phyloP scores from a whole-genome alignment of 2,797 vertebrate species.

The Pseudomugil tenellus region DNA sequence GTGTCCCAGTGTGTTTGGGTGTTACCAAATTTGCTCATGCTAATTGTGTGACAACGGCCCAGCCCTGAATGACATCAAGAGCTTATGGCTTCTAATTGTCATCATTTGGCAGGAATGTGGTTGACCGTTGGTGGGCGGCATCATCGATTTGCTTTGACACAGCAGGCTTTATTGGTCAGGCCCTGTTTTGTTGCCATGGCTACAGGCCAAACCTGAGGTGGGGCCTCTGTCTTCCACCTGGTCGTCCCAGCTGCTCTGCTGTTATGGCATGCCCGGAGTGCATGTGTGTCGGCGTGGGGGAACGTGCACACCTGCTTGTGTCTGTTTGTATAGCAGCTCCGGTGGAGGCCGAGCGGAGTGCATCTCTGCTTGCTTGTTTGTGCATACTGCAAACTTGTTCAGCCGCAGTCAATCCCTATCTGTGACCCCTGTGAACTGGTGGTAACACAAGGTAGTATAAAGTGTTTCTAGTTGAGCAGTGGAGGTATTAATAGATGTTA shows the following conservation, averaged over 20 bases:
- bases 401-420: conserved; percentile 11
- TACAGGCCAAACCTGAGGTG: conserved; percentile 64
- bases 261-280: conserved; percentile 42
- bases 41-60: conserved; percentile 35
- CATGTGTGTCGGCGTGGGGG: conserved; percentile 17
- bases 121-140: conserved; percentile 61
- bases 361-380: conserved; percentile 23
- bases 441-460: conserved; percentile 50
- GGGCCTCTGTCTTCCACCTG: conserved; percentile 70
- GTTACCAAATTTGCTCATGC: conserved; percentile 34
- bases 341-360: conserved; percentile 15
- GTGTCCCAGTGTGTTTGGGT: conserved; percentile 30
- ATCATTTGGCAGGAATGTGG: conserved; percentile 60
- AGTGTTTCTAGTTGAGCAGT: conserved; percentile 35
- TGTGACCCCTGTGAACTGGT: conserved; percentile 41
- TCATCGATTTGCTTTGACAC: conserved; percentile 56
- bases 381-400: conserved; percentile 20
- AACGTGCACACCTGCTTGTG: conserved; percentile 10
- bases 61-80: conserved; percentile 24
- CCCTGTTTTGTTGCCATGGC: conserved; percentile 62
- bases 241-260: conserved; percentile 62
- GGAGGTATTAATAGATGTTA: conserved; percentile 62
- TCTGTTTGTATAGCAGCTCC: conserved; percentile 10
- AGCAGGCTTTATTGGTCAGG: conserved; percentile 48
- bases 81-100: conserved; percentile 64